These are phyloP conservation scores for Eupithecia exiguata DNA, from an alignment of 2,888 invertebrate species.

Conservation along the genomic window DNA sequence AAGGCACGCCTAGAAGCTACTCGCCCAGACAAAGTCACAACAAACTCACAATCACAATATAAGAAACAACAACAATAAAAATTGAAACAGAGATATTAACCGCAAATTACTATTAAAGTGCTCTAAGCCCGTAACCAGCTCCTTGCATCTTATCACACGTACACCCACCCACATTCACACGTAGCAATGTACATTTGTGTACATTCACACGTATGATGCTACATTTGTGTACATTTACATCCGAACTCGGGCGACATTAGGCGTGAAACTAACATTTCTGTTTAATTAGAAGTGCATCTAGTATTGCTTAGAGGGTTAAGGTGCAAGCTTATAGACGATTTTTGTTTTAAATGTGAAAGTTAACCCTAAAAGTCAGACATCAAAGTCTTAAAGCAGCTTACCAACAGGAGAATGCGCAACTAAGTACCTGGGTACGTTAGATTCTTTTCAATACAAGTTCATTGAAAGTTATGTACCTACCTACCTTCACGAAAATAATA, in stretches of 20 bases:
- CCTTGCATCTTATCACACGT: constrained; percentile 35
- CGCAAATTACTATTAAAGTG: constrained; percentile 33
- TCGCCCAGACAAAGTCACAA: background rate
- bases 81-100: constrained; percentile 32
- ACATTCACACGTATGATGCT: constrained; percentile 12
- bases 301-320: constrained; percentile 44
- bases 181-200: constrained; percentile 8
- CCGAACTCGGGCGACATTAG: constrained; percentile 52
- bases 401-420: too few species aligned
- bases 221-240: constrained; percentile 22
- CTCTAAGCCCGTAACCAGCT: constrained; percentile 23
- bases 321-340: constrained; percentile 2
- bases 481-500: too few species aligned
- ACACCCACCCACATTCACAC: constrained; percentile 16
- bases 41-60: background rate
- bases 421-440: too few species aligned
- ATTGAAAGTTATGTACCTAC: too few species aligned
- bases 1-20: background rate
- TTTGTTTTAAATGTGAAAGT: background rate
- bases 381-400: background rate
- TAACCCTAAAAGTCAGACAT: background rate
- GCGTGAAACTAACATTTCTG: constrained; percentile 73
- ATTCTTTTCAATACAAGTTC: too few species aligned
- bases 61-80: constrained; percentile 30
- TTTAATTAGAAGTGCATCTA: constrained; percentile 79